Base-by-base conservation (phyloP, 1,140 invertebrate species). In the Akabosia matsudoensis region DNA sequence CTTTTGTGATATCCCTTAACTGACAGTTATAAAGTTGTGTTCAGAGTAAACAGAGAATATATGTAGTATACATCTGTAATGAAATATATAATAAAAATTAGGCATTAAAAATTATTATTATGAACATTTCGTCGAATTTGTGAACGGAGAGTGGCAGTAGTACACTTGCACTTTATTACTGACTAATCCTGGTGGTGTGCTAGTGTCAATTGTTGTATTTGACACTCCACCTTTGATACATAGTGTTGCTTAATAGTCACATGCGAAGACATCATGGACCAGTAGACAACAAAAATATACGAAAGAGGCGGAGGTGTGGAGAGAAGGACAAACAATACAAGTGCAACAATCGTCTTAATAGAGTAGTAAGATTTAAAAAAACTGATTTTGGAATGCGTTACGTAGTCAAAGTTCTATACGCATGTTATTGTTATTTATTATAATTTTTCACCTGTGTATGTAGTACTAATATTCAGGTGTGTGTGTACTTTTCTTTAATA, bases 221-320 rank as follows among this genome's bases (percentile, higher is more conserved):
- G 54, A 24, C 54, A 56, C 54, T 56, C 54, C 54, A 56, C 54
- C 54, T 56, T 56, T n/a, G n/a, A n/a, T n/a, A n/a, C n/a, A 22
- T 16, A 16, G 24, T 56, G 10, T 56, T 56, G 54, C 18, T 10
- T 45, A 7, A 18, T 45, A 7, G 18, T 45, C 37, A 45, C 37
- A 45, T n/a, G n/a, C n/a, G n/a, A n/a, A n/a, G n/a, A n/a, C 37
- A 45, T 45, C 37, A 45, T 45, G 37, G 37, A 45, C 37, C 37
- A 45, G 37, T 45, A 45, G 37, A 45, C 37, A 45, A n/a, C n/a
- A n/a, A n/a, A n/a, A n/a, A n/a, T n/a, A n/a, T n/a, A n/a, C n/a
- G n/a, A 45, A 45, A 45, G 7, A 45, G 37, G 7, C 7, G 18
- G 37, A 45, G 37, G 18, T 7, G 18, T 7, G 37, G 7, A 18